Conservation (phyloP, 2,113 vertebrate genomes). For the Megaceryle maxima region DNA sequence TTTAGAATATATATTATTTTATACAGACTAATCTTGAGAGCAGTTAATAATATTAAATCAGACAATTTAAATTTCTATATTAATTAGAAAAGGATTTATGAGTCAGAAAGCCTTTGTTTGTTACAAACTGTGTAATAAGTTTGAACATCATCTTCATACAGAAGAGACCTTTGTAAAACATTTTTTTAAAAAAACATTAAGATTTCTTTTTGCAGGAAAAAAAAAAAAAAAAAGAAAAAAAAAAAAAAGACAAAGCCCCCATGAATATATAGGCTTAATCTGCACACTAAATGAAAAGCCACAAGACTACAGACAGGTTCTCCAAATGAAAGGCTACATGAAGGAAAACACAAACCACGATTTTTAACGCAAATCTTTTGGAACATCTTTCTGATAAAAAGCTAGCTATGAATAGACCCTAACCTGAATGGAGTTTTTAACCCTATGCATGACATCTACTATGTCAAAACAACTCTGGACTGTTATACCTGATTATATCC, state of each 20-base stretch:
- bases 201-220: not conserved
- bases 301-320: not conserved
- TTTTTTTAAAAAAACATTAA: not conserved
- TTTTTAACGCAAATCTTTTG: not conserved
- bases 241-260: not conserved
- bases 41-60: not conserved
- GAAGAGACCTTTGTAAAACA: not conserved
- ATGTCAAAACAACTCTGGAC: slow-evolving; percentile 67
- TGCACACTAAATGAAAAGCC: not conserved
- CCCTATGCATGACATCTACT: slow-evolving; percentile 36
- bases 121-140: not conserved
- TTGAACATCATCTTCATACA: not conserved
- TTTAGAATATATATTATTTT: not conserved
- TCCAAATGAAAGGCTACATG: not conserved
- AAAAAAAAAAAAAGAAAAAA: not conserved
- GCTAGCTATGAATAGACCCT: not conserved
- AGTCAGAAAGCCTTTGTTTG: not conserved
- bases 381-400: slow-evolving; percentile 18
- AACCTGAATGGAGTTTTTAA: slow-evolving; percentile 41
- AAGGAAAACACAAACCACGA: not conserved
- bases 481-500: slow-evolving; percentile 70
- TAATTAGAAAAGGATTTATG: slow-evolving; percentile 16
- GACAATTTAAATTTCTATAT: slow-evolving; percentile 1
- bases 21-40: not conserved
- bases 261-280: not conserved